phyloP scores from a whole-genome alignment of 2,888 invertebrate genomes.

The Lymantria dispar region DNA sequence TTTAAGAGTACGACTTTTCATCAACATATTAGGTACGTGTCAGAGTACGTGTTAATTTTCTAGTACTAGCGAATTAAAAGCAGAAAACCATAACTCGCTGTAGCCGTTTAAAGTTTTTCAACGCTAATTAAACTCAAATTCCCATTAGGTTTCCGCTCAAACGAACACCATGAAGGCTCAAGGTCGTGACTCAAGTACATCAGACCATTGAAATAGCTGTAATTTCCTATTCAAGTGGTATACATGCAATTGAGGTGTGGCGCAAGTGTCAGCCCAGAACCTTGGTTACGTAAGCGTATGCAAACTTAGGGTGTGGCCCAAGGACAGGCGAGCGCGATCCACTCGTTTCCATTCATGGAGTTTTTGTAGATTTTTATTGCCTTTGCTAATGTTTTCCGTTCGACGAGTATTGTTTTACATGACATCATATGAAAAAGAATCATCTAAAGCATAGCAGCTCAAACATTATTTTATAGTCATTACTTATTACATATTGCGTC shows the following conservation, averaged over 20 bases:
- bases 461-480: too few species aligned
- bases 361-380: conserved; percentile 19
- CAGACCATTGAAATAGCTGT: conserved; percentile 52
- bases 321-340: conserved; percentile 44
- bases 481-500: too few species aligned
- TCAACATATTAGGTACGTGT: too few species aligned
- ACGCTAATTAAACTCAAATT: conserved; percentile 18
- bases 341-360: conserved; percentile 16
- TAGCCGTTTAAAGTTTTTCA: too few species aligned
- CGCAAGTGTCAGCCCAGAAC: conserved; percentile 54
- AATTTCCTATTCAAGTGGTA: conserved; percentile 57
- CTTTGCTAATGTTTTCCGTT: conserved; percentile 2
- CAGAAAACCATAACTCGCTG: too few species aligned
- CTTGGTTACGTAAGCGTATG: conserved; percentile 69
- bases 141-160: conserved; percentile 16
- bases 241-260: conserved; percentile 62
- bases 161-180: conserved; percentile 18
- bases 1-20: too few species aligned
- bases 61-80: too few species aligned
- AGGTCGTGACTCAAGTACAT: conserved; percentile 25
- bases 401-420: conserved; percentile 1
- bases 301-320: conserved; percentile 55
- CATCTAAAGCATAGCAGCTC: not conserved
- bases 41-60: too few species aligned
- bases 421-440: not conserved